Conservation (phyloP, 2,888 invertebrate genomes). For the Ceramica pisi region DNA sequence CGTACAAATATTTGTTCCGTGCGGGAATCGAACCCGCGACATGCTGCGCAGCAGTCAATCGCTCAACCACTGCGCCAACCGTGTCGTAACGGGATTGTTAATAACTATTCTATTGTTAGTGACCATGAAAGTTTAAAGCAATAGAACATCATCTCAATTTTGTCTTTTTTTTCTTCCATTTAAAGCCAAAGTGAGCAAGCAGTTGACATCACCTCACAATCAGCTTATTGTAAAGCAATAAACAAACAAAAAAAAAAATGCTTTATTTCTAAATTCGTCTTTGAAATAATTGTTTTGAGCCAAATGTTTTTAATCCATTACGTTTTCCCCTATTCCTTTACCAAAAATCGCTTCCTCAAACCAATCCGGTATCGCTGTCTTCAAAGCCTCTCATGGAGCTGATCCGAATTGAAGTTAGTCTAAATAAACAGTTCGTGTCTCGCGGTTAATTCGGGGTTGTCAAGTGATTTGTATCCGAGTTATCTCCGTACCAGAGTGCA, state of each 20-base stretch:
- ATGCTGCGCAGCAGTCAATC: no score
- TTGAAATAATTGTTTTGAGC: neutral
- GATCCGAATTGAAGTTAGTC: constrained; percentile 64
- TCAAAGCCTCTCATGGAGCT: constrained; percentile 50
- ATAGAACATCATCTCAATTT: neutral
- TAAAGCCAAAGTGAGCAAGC: no score
- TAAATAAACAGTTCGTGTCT: constrained; percentile 75
- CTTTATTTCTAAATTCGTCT: neutral
- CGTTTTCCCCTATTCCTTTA: neutral
- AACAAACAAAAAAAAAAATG: neutral
- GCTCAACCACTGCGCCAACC: no score
- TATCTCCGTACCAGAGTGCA: constrained; percentile 71
- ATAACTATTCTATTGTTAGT: no score
- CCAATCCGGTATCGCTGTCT: constrained; percentile 52
- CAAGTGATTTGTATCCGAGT: constrained; percentile 77
- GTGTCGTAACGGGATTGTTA: no score
- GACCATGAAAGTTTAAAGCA: no score
- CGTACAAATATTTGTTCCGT: no score
- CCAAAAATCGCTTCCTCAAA: constrained; percentile 42
- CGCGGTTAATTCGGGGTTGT: constrained; percentile 79
- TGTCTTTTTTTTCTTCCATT: neutral
- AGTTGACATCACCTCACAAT: no score
- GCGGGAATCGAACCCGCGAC: no score
- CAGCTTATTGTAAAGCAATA: no score
- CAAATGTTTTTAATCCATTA: constrained; percentile 4